These are phyloP conservation scores for Discoglossus pictus DNA, from an alignment of 2,797 vertebrate genomes.

Conservation along the genomic window DNA sequence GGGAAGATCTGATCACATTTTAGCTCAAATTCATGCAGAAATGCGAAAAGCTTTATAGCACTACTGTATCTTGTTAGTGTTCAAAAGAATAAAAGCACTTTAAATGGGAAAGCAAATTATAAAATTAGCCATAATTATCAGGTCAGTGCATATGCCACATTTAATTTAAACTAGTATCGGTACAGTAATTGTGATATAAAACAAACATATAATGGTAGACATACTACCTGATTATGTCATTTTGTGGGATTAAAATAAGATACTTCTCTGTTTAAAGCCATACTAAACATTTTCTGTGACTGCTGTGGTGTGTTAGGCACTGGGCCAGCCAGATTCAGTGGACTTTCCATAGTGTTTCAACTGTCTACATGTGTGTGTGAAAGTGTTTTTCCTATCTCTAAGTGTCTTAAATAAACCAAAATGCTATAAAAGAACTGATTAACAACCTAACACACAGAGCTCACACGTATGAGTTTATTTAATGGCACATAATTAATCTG, in stretches of 20 bases:
- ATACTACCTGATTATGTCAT: conserved; percentile 36
- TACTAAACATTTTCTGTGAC: conserved; percentile 7
- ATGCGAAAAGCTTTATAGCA: too few relatives aligned
- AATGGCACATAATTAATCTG: conserved; percentile 64
- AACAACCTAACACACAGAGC: conserved; percentile 56
- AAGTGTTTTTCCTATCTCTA: conserved; percentile 53
- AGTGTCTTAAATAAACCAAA: conserved; percentile 54
- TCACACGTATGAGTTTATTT: conserved; percentile 59
- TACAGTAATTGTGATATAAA: conserved; percentile 10
- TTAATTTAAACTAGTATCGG: conserved; percentile 9
- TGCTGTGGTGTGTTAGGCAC: conserved; percentile 44
- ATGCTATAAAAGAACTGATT: conserved; percentile 55
- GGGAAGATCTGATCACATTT: too few relatives aligned
- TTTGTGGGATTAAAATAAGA: conserved; percentile 2
- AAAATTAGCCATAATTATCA: background rate
- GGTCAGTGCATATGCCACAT: background rate
- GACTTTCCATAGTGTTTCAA: conserved; percentile 52
- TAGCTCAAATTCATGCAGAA: too few relatives aligned
- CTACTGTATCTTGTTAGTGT: too few relatives aligned
- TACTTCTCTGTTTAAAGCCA: conserved; percentile 14
- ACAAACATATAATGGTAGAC: conserved; percentile 18
- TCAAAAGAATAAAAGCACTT: too few relatives aligned
- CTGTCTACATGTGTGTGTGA: conserved; percentile 38
- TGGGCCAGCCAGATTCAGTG: conserved; percentile 50
- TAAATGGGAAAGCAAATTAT: background rate